A percentile compares a stretch with the other conserved stretches of the same genome.
Conservation (phyloP, 2,113 vertebrate species). For the Heterotilapia buettikoferi region DNA sequence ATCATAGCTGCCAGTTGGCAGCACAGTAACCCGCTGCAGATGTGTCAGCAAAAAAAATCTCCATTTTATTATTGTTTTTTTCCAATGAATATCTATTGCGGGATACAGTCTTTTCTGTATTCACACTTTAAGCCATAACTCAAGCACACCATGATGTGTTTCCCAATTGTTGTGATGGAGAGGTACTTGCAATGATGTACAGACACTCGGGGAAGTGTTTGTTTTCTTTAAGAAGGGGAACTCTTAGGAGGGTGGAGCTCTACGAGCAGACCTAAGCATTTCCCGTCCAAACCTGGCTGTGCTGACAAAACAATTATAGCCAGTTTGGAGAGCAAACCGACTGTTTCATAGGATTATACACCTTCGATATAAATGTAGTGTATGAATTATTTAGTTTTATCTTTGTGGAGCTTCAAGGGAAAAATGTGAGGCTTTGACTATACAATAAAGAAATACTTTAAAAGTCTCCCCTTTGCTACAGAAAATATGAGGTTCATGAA, state of each 20-base stretch:
- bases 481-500: not conserved
- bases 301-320: constrained; percentile 48
- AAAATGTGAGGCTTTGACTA: not conserved
- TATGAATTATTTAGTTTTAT: constrained; percentile 52
- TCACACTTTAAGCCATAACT: constrained; percentile 7
- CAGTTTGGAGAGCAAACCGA: constrained; percentile 19
- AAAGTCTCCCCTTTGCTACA: not conserved
- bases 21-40: constrained; percentile 27
- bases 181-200: constrained; percentile 41
- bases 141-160: constrained; percentile 21
- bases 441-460: not conserved
- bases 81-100: constrained; percentile 16
- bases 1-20: constrained; percentile 59
- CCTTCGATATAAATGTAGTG: constrained; percentile 27
- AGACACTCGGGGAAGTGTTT: constrained; percentile 24
- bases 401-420: not conserved
- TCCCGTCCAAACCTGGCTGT: constrained; percentile 9
- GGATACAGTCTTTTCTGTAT: constrained; percentile 6
- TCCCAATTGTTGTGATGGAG: constrained; percentile 15
- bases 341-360: constrained; percentile 31
- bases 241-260: not conserved
- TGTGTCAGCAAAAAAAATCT: constrained; percentile 61
- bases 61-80: constrained; percentile 36
- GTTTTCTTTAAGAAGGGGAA: constrained; percentile 6
- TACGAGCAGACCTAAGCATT: constrained; percentile 35